Evolutionary conservation across 2,797 vertebrate species (phyloP).

Genomic region (Mionectes olivaceus): DNA sequence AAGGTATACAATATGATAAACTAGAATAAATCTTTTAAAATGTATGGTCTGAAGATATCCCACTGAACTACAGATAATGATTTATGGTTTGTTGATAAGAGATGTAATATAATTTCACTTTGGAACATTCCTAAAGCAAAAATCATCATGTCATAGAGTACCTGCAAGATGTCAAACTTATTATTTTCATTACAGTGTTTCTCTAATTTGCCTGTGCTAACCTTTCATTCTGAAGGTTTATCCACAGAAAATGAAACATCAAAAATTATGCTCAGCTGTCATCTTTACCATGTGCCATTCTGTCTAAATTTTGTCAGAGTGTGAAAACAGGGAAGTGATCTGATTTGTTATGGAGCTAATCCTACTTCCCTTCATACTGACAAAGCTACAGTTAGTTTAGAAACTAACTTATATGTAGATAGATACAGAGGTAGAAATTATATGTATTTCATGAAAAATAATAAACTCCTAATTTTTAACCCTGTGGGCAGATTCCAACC

Average conservation of each 20-base stretch:
- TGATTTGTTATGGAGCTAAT: neutral
- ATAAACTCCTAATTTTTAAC: neutral
- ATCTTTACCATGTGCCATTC: neutral
- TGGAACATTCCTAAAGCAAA: conserved; percentile 14
- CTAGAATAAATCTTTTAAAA: conserved; percentile 15
- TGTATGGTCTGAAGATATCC: conserved; percentile 5
- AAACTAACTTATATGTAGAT: neutral
- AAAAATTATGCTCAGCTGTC: neutral
- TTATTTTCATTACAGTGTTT: conserved; percentile 29
- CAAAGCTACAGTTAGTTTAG: neutral
- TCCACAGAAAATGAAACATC: conserved; percentile 11
- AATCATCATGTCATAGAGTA: conserved; percentile 45
- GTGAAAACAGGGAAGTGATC: neutral
- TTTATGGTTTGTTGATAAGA: conserved; percentile 30
- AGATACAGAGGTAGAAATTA: neutral
- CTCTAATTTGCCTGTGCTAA: conserved; percentile 22
- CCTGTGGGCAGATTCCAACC: neutral
- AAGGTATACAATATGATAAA: conserved; percentile 13
- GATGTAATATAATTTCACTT: conserved; percentile 38
- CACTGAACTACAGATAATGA: conserved; percentile 9
- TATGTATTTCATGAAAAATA: neutral
- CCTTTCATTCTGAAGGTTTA: conserved; percentile 42
- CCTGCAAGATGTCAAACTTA: conserved; percentile 50
- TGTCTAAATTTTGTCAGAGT: neutral
- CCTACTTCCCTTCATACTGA: neutral